These are phyloP conservation scores for Forbesichthys agassizii DNA, from an alignment of 2,113 vertebrate genomes.

Conservation along the genomic window DNA sequence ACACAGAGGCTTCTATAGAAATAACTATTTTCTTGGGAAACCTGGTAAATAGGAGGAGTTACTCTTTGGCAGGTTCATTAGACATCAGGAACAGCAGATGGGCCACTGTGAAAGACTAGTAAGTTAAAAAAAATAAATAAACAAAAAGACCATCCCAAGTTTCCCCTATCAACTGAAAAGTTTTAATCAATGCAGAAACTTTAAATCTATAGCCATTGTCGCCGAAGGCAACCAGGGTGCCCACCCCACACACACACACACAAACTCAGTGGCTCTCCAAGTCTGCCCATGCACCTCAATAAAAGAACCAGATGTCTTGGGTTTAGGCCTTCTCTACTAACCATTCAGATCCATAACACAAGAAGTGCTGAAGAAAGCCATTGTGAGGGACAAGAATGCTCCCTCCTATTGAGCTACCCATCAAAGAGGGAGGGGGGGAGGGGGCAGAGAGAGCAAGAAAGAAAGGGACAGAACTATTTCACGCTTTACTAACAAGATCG, in stretches of 20 bases:
- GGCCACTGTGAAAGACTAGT: background rate
- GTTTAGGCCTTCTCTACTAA: slow-evolving; percentile 63
- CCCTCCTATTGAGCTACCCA: slow-evolving; percentile 49
- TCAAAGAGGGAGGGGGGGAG: background rate
- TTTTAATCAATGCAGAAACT: slow-evolving; percentile 35
- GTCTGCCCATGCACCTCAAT: slow-evolving; percentile 15
- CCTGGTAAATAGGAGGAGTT: background rate
- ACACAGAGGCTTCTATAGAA: no score
- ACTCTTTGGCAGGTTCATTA: background rate
- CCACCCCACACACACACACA: slow-evolving; percentile 38
- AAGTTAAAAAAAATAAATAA: background rate
- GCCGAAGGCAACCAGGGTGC: slow-evolving; percentile 39
- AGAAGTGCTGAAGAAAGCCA: slow-evolving; percentile 72
- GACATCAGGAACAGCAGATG: background rate
- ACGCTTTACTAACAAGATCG: slow-evolving; percentile 77
- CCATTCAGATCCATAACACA: slow-evolving; percentile 72
- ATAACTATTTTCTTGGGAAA: background rate
- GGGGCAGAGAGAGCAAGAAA: slow-evolving; percentile 15
- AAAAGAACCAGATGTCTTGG: slow-evolving; percentile 77
- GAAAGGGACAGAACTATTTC: slow-evolving; percentile 69
- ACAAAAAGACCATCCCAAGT: slow-evolving; percentile 14
- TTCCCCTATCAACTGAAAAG: slow-evolving; percentile 16
- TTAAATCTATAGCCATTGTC: slow-evolving; percentile 5
- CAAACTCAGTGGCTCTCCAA: slow-evolving; percentile 36
- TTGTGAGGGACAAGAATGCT: slow-evolving; percentile 72